These are phyloP conservation scores for Ptiloglossa arizonensis DNA, from an alignment of 1,140 invertebrate species.

Conservation along the genomic window DNA sequence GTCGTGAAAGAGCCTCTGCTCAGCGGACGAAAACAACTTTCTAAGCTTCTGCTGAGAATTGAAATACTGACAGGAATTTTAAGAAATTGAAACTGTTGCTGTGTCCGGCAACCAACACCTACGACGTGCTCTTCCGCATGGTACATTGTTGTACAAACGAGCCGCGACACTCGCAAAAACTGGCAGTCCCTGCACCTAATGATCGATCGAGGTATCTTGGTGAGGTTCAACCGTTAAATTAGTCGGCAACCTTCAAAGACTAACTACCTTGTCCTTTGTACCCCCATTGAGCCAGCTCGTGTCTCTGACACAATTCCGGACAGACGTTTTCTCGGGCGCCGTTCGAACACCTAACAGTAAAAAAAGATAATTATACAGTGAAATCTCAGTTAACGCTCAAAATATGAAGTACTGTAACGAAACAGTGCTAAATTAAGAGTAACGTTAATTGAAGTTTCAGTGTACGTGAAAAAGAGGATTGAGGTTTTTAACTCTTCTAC, in stretches of 20 bases:
- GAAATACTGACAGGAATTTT: slow-evolving; percentile 39
- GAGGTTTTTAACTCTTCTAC: too few relatives aligned
- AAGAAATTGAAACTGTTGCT: slow-evolving; percentile 49
- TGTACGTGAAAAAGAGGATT: too few relatives aligned
- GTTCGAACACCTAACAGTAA: background rate
- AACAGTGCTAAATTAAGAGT: too few relatives aligned
- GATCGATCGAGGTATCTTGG: slow-evolving; percentile 54
- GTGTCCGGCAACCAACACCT: background rate
- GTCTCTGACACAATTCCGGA: slow-evolving; percentile 41
- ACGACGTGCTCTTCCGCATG: background rate
- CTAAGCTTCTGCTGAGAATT: slow-evolving; percentile 23
- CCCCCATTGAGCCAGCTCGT: slow-evolving; percentile 25
- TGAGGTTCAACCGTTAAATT: slow-evolving; percentile 61
- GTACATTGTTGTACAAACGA: slow-evolving; percentile 46
- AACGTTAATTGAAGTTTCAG: too few relatives aligned
- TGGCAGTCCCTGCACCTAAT: slow-evolving; percentile 35
- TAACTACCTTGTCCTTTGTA: slow-evolving; percentile 56
- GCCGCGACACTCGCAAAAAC: slow-evolving; percentile 8
- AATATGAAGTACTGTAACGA: too few relatives aligned
- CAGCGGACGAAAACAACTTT: slow-evolving; percentile 6
- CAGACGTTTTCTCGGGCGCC: background rate
- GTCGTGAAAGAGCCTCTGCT: background rate
- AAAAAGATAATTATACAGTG: background rate
- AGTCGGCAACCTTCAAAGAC: slow-evolving; percentile 54
- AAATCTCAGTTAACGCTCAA: too few relatives aligned